Conservation (phyloP, 92 coral and sea anemone genomes). For the Desmophyllum pertusum region DNA sequence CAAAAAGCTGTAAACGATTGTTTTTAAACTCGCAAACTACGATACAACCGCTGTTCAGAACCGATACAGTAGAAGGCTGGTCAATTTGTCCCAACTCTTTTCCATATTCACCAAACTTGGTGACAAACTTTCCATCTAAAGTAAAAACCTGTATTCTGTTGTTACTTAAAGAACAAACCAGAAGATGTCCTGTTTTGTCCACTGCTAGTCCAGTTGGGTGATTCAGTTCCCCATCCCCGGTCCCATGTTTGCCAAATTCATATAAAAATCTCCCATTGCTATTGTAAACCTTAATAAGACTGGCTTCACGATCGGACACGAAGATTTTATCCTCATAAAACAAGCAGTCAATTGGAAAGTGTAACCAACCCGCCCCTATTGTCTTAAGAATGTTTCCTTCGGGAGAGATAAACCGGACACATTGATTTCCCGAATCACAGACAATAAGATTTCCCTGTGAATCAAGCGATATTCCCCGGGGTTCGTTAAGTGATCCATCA, state of each 20-base stretch:
- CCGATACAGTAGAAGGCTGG: too few relatives aligned
- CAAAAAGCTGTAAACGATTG: too few relatives aligned
- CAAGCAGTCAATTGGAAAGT: conserved; percentile 40
- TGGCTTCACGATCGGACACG: conserved; percentile 41
- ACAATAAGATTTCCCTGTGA: conserved; percentile 5
- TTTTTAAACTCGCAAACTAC: too few relatives aligned
- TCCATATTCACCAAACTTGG: conserved; percentile 41
- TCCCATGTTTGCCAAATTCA: conserved; percentile 36
- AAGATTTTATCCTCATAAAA: conserved; percentile 34
- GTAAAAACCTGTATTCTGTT: conserved; percentile 50
- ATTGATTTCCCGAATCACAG: neutral
- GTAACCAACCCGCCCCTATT: conserved; percentile 19
- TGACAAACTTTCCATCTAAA: conserved; percentile 27
- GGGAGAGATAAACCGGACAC: conserved; percentile 10
- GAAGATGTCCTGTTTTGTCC: too few relatives aligned
- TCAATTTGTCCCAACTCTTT: conserved; percentile 26
- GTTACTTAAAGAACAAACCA: conserved; percentile 42
- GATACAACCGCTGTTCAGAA: too few relatives aligned
- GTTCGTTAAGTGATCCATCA: neutral
- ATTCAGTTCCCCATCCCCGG: conserved; percentile 20
- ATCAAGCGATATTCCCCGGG: conserved; percentile 18
- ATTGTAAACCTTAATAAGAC: neutral
- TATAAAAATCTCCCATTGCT: conserved; percentile 28
- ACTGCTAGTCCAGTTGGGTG: conserved; percentile 32
- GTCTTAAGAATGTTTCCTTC: neutral